These are phyloP conservation scores for Petromus typicus DNA, from an alignment of 2,113 vertebrate genomes.

Conservation along the genomic window DNA sequence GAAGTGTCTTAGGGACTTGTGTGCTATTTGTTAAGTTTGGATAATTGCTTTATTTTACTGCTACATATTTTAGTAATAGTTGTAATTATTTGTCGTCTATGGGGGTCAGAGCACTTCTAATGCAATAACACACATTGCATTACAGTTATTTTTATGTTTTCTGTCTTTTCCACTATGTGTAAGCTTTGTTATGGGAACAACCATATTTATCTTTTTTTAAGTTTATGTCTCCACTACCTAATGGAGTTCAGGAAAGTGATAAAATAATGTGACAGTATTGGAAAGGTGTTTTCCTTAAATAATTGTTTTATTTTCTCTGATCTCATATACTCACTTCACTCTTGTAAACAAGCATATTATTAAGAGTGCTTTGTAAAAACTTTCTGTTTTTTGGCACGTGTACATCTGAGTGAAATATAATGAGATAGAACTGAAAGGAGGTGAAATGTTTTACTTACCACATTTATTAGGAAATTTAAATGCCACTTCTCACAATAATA, in stretches of 20 bases:
- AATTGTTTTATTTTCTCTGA: not conserved
- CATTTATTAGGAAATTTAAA: not conserved
- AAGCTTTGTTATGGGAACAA: not conserved
- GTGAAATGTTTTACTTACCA: not conserved
- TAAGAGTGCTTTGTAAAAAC: not conserved
- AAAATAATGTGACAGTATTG: not conserved
- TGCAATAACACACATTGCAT: not conserved
- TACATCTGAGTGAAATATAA: not conserved
- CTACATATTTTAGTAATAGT: constrained; percentile 32
- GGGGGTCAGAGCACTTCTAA: constrained; percentile 3
- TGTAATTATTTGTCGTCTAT: constrained; percentile 32
- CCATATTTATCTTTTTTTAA: not conserved
- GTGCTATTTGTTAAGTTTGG: constrained; percentile 54
- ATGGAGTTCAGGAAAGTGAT: not conserved
- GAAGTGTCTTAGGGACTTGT: constrained; percentile 28
- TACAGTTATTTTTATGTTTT: not conserved
- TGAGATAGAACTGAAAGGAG: not conserved
- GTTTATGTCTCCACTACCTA: not conserved
- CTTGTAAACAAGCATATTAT: not conserved
- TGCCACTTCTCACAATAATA: not conserved
- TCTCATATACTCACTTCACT: not conserved
- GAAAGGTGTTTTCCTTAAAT: not conserved
- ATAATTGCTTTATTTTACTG: constrained; percentile 47
- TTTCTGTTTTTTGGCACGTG: not conserved
- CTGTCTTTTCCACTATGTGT: not conserved